These are phyloP conservation scores for Leucoma salicis DNA, from an alignment of 2,888 invertebrate genomes.

Conservation along the genomic window DNA sequence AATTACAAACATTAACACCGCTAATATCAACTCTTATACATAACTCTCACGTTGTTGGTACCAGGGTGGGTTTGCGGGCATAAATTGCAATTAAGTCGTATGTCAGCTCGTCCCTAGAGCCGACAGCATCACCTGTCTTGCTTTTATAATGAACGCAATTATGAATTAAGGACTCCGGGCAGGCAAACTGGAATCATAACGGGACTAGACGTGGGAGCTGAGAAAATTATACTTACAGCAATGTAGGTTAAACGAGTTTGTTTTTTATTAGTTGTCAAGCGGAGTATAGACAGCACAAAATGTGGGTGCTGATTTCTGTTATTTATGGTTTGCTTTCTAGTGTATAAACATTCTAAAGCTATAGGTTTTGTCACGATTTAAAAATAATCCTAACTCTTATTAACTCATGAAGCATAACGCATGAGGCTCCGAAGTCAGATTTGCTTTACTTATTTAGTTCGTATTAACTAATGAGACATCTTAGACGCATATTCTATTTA, in stretches of 20 bases:
- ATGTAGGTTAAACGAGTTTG: conserved; percentile 6
- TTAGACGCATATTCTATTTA: no score
- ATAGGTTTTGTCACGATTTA: no score
- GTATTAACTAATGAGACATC: no score
- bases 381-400: no score
- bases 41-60: neutral
- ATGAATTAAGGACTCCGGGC: conserved; percentile 25
- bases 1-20: no score
- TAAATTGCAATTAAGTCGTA: conserved; percentile 46
- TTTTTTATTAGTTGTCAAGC: neutral
- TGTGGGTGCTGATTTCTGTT: neutral
- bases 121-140: conserved; percentile 18
- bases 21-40: no score
- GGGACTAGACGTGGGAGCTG: conserved; percentile 3
- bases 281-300: neutral
- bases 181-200: conserved; percentile 14
- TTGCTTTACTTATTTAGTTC: no score
- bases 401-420: no score
- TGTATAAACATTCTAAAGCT: no score
- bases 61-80: conserved; percentile 17
- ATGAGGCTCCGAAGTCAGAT: no score
- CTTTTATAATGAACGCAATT: conserved; percentile 31
- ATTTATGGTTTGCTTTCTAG: no score
- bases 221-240: conserved; percentile 4
- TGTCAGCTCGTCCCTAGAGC: conserved; percentile 19